phyloP scores from a whole-genome alignment of 2,888 invertebrate species.

The Bembecia ichneumoniformis region DNA sequence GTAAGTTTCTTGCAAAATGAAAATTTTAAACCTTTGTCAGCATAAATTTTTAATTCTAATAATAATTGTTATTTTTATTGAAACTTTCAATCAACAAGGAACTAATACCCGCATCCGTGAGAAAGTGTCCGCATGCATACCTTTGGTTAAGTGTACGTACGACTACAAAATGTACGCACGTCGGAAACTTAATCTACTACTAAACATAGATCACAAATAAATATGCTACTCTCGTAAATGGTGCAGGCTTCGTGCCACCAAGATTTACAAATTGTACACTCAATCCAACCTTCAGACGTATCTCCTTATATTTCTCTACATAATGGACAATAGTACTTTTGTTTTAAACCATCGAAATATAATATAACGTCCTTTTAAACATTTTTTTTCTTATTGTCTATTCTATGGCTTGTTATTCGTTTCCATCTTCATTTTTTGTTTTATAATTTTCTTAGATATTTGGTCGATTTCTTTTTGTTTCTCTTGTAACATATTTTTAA shows the following conservation, averaged over 20 bases:
- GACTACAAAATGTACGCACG: no score
- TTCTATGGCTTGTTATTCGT: neutral
- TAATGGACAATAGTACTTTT: neutral
- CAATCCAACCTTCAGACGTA: neutral
- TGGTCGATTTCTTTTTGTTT: neutral
- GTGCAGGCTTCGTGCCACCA: neutral
- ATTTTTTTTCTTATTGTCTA: neutral
- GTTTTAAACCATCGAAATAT: neutral
- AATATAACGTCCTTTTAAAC: neutral
- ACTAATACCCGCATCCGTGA: neutral
- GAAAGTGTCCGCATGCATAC: neutral
- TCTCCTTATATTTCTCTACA: neutral
- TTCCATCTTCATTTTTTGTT: neutral
- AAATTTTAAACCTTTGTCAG: no score
- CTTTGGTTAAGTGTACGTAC: neutral
- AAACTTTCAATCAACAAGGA: no score
- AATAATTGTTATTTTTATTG: no score
- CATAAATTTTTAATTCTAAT: no score
- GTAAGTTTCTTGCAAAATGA: no score
- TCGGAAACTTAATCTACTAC: no score
- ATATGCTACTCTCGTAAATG: neutral
- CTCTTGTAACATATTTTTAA: neutral
- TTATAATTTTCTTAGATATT: neutral
- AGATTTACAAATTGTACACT: neutral
- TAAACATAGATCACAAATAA: neutral